Evolutionary conservation across 2,888 invertebrate species (phyloP).

Genomic region (Ormyrus rosae): DNA sequence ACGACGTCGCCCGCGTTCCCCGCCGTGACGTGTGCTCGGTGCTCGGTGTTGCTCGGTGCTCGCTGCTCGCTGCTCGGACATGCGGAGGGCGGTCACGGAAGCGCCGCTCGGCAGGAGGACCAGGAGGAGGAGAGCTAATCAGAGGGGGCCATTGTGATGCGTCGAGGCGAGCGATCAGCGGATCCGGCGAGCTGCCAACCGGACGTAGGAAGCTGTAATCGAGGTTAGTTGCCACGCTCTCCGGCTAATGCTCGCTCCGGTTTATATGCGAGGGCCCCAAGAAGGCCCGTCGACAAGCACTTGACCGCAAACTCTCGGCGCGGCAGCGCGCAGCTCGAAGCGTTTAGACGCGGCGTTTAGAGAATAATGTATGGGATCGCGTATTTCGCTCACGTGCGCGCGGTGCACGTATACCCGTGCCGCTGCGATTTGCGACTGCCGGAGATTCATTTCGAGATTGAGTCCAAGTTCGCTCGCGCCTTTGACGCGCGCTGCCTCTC

Average conservation of each 20-base stretch:
- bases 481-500: not conserved
- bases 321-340: not conserved
- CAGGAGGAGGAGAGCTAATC: conserved; percentile 55
- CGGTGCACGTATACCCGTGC: conserved; percentile 25
- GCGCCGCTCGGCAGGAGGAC: conserved; percentile 11
- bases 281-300: not conserved
- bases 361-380: not conserved
- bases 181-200: conserved; percentile 65
- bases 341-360: not conserved
- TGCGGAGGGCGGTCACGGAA: not conserved
- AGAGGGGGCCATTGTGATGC: conserved; percentile 61
- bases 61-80: not conserved
- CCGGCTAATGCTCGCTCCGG: not conserved
- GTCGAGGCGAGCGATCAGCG: conserved; percentile 61
- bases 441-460: not conserved
- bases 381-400: conserved; percentile 42
- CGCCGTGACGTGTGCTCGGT: too few species aligned
- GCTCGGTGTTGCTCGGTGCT: not conserved
- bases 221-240: conserved; percentile 63
- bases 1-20: too few species aligned
- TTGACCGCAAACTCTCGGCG: not conserved
- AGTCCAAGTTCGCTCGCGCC: not conserved
- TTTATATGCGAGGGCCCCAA: conserved; percentile 5
- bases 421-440: conserved; percentile 23
- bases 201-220: conserved; percentile 67